Base-by-base conservation (phyloP, 2,888 invertebrate species). In the Priocnemis perturbator region DNA sequence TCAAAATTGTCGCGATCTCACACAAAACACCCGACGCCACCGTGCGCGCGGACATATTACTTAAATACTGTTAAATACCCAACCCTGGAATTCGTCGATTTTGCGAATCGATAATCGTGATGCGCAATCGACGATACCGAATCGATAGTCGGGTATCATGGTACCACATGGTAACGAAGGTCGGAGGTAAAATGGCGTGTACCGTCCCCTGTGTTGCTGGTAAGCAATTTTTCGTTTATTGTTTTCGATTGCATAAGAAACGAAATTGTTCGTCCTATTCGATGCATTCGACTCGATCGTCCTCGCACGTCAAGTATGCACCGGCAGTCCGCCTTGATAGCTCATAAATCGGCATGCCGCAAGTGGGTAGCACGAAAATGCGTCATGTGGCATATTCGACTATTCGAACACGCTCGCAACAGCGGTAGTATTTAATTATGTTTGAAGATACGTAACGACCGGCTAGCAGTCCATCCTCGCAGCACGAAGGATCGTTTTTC, bases 191-290 rank as follows among this genome's bases (percentile, higher is more conserved):
- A 88, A 89, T 89, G 89, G 89, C 89, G 86, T 85, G 85, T 78
- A 81, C 83, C 81, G 84, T 89, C 77, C 89, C 89, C 81, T 89
- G 88, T 79, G 84, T 89, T 75, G 89, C 89, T 85, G 88, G 89
- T 89, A 85, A 87, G 88, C 71, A 76, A 79, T 79, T 81, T 79
- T 59, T 11, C 37, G 21, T 66, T 66, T 37, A n/a, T 37, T 11
- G 73, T 70, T 56, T 59, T 58, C 44, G 37, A 50, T 62, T 20
- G 20, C 15, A 14, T 26, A 50, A 57, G n/a, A 30, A 44, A 4
- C 59, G 19, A 23, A 62, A 53, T 71, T 48, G 61, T 64, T 53
- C 9, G 14, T 14, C 19, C n/a, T 11, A 47, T 9, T n/a, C 30
- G 23, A 20, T 55, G 14, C 37, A 1, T 37, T 11, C 14, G 37